These are phyloP conservation scores for Ophion costatus DNA, from an alignment of 2,888 invertebrate species.

Conservation along the genomic window DNA sequence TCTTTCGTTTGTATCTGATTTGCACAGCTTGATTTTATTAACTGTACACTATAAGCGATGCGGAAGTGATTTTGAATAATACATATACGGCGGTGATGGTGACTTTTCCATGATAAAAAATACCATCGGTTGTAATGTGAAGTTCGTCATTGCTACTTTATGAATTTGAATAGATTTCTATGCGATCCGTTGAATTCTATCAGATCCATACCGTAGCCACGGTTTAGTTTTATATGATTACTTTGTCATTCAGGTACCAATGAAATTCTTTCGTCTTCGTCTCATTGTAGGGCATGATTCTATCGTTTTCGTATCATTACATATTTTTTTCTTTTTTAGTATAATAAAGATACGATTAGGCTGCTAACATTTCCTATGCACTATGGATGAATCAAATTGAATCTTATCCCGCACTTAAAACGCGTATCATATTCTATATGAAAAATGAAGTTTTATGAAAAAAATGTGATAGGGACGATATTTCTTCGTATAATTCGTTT, in stretches of 20 bases:
- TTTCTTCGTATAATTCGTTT: too few relatives aligned
- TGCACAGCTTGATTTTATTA: too few relatives aligned
- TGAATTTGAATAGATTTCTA: too few relatives aligned
- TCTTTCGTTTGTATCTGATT: too few relatives aligned
- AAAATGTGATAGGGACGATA: background rate
- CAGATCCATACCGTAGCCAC: too few relatives aligned
- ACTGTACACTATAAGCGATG: background rate
- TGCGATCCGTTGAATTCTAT: too few relatives aligned
- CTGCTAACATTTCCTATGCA: background rate
- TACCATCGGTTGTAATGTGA: background rate
- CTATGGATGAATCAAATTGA: background rate
- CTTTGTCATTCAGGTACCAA: too few relatives aligned
- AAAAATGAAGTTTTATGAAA: conserved; percentile 4
- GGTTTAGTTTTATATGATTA: too few relatives aligned
- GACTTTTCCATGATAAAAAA: conserved; percentile 5
- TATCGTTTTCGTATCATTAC: too few relatives aligned
- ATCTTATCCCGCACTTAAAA: conserved; percentile 6
- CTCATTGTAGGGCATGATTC: too few relatives aligned
- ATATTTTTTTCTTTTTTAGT: background rate
- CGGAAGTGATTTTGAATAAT: background rate
- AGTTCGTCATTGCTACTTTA: background rate
- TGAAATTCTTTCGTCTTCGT: too few relatives aligned
- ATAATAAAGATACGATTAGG: too few relatives aligned
- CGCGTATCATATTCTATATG: conserved; percentile 1
- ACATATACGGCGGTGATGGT: conserved; percentile 1